A percentile compares a stretch with the other conserved stretches of the same genome.
phyloP scores from a whole-genome alignment of 2,888 invertebrate species.

The Electrophaes corylata region DNA sequence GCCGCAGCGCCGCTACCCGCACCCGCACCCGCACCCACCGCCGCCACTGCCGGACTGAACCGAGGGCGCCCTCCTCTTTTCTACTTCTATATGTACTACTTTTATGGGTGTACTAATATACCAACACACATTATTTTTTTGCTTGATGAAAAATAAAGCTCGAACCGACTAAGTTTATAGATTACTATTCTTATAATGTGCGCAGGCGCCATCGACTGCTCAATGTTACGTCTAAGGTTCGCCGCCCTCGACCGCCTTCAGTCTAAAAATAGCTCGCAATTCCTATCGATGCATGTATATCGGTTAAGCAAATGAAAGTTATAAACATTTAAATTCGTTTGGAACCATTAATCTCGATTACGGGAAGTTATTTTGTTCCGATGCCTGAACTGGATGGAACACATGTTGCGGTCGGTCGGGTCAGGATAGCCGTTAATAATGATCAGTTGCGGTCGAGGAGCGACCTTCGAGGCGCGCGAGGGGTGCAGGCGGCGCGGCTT shows the following conservation, averaged over 20 bases:
- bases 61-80: neutral
- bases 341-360: constrained; percentile 30
- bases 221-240: constrained; percentile 65
- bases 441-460: constrained; percentile 41
- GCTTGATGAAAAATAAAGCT: neutral
- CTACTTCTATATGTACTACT: neutral
- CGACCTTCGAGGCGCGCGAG: constrained; percentile 45
- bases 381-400: constrained; percentile 24
- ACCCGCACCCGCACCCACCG: constrained; percentile 16
- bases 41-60: neutral
- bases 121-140: neutral
- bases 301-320: constrained; percentile 49
- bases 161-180: neutral
- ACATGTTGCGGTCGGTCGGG: constrained; percentile 37
- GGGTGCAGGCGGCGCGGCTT: constrained; percentile 46
- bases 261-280: constrained; percentile 71
- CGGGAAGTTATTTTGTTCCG: constrained; percentile 25
- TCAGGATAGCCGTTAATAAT: constrained; percentile 45
- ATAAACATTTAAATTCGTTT: constrained; percentile 44
- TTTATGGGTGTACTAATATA: neutral
- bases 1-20: constrained; percentile 61
- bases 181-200: constrained; percentile 33
- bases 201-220: constrained; percentile 55
- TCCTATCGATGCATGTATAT: constrained; percentile 55
- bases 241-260: constrained; percentile 70